Conservation (phyloP, 1,140 invertebrate species). For the Lepidurus packardi region DNA sequence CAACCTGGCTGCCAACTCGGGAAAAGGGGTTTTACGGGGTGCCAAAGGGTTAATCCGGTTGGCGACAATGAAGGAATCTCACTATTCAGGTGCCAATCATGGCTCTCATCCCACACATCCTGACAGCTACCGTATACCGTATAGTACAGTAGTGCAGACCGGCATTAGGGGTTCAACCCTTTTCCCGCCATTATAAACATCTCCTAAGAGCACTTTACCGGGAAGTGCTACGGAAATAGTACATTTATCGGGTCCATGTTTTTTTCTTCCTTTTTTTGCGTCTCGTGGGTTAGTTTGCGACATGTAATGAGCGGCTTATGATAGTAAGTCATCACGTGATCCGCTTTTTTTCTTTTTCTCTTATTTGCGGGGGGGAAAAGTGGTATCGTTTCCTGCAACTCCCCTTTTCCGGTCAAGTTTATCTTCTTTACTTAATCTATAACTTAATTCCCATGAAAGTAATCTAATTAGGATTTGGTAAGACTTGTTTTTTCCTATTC, state of each 20-base stretch:
- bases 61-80: conserved; percentile 12
- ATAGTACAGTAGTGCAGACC: too few relatives aligned
- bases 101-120: conserved; percentile 13
- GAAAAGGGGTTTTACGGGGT: background rate
- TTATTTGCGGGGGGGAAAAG: conserved; percentile 20
- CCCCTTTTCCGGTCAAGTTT: conserved; percentile 24
- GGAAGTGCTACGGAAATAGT: conserved; percentile 25
- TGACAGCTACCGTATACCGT: background rate
- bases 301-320: background rate
- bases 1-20: background rate
- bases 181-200: conserved; percentile 19
- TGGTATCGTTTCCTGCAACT: conserved; percentile 1
- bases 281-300: conserved; percentile 8
- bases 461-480: too few relatives aligned
- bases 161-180: background rate
- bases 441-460: background rate
- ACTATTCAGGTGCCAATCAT: conserved; percentile 21
- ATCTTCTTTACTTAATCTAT: conserved; percentile 5
- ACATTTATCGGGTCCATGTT: conserved; percentile 23
- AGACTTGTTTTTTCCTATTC: too few relatives aligned
- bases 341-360: conserved; percentile 24
- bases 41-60: conserved; percentile 17
- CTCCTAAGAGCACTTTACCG: conserved; percentile 5
- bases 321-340: background rate
- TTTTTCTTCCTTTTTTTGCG: background rate